These are phyloP conservation scores for Pempheris klunzingeri DNA, from an alignment of 2,797 vertebrate genomes.

Conservation along the genomic window DNA sequence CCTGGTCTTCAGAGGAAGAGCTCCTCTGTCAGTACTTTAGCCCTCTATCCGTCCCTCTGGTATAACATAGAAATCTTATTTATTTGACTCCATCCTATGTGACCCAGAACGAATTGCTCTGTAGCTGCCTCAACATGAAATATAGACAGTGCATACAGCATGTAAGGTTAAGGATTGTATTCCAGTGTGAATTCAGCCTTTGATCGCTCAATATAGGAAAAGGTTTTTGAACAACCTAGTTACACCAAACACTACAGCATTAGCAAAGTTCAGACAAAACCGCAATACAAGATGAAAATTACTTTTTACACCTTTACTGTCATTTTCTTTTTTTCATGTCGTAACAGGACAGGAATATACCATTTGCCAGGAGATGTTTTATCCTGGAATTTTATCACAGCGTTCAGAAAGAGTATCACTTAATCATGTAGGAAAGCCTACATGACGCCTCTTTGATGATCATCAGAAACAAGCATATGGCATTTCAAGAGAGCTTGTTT, in stretches of 20 bases:
- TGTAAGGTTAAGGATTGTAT: background rate
- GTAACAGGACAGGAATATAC: background rate
- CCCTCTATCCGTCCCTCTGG: background rate
- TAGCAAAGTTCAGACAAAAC: background rate
- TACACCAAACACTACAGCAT: background rate
- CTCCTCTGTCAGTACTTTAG: slow-evolving; percentile 22
- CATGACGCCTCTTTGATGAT: slow-evolving; percentile 20
- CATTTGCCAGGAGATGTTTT: background rate
- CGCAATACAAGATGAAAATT: background rate
- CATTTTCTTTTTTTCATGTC: background rate
- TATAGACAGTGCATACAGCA: background rate
- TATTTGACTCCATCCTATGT: slow-evolving; percentile 20
- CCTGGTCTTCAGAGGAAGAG: slow-evolving; percentile 23
- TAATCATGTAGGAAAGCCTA: background rate
- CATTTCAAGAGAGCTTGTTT: slow-evolving; percentile 21
- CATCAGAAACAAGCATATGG: slow-evolving; percentile 12
- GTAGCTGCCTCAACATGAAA: background rate
- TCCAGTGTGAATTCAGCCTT: slow-evolving; percentile 12
- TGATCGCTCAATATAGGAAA: background rate
- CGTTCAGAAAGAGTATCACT: slow-evolving; percentile 6
- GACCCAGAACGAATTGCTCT: slow-evolving; percentile 11
- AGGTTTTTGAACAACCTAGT: background rate
- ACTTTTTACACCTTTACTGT: background rate
- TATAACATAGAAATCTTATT: background rate
- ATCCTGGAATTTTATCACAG: slow-evolving; percentile 20